Evolutionary conservation across 2,797 vertebrate genomes (phyloP).

Genomic region (Geotrypetes seraphini): DNA sequence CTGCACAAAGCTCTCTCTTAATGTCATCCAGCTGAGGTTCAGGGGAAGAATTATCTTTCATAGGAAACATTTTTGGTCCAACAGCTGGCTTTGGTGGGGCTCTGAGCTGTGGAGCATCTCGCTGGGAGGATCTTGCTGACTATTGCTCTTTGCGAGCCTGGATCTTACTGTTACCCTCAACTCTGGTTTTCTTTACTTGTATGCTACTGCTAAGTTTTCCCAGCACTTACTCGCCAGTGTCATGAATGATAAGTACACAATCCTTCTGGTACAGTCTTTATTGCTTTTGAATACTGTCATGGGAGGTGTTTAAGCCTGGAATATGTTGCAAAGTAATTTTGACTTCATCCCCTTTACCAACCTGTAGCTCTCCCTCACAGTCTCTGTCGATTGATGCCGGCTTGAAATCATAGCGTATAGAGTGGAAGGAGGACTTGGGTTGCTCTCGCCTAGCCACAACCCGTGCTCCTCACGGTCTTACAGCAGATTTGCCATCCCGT

Average conservation of each 20-base stretch:
- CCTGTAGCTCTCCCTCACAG: conserved; percentile 91
- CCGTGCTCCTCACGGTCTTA: too few species aligned
- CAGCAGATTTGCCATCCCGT: too few species aligned
- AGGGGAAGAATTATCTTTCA: conserved; percentile 91
- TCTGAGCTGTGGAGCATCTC: conserved; percentile 73
- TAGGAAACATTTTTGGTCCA: conserved; percentile 81
- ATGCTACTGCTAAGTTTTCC: conserved; percentile 97
- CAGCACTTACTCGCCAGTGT: conserved; percentile 92
- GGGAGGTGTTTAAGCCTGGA: conserved; percentile 84
- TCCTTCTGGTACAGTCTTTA: conserved; percentile 96
- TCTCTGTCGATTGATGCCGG: conserved; percentile 93
- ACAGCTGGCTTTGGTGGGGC: conserved; percentile 76
- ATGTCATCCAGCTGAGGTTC: conserved; percentile 96
- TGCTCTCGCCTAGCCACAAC: too few species aligned
- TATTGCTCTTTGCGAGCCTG: conserved; percentile 92
- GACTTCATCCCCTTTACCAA: conserved; percentile 97
- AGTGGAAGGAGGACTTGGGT: too few species aligned
- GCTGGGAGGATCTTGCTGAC: conserved; percentile 70
- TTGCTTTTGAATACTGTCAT: conserved; percentile 98
- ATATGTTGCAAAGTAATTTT: conserved; percentile 96
- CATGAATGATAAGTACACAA: conserved; percentile 95
- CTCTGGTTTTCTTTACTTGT: conserved; percentile 98
- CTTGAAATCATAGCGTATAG: conserved; percentile 98
- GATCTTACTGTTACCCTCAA: conserved; percentile 96
- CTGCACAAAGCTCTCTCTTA: conserved; percentile 93